These are phyloP conservation scores for Agraylea sexmaculata DNA, from an alignment of 1,140 invertebrate genomes.

Conservation along the genomic window DNA sequence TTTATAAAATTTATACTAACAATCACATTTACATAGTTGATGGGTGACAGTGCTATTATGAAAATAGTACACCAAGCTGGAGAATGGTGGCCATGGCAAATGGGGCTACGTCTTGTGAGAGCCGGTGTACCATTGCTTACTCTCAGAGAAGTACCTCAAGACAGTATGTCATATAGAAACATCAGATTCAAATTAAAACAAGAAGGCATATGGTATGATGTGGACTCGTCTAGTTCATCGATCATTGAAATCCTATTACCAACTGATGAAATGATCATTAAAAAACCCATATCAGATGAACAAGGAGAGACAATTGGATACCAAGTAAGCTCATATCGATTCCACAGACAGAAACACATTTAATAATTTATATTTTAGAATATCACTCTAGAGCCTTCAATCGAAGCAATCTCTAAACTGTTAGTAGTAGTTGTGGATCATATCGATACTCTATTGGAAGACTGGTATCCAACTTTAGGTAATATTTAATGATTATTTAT, in stretches of 20 bases:
- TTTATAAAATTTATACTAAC: background rate
- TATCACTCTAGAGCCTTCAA: constrained; percentile 58
- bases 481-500: constrained; percentile 4
- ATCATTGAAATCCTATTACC: constrained; percentile 86
- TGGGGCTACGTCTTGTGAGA: constrained; percentile 78
- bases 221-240: constrained; percentile 70
- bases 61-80: constrained; percentile 57
- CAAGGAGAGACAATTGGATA: constrained; percentile 44
- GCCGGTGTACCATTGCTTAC: constrained; percentile 69
- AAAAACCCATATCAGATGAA: constrained; percentile 44
- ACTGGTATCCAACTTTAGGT: constrained; percentile 92
- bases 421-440: constrained; percentile 89
- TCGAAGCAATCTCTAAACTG: constrained; percentile 71
- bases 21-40: constrained; percentile 31
- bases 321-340: constrained; percentile 40
- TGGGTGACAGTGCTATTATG: constrained; percentile 50
- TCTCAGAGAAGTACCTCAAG: constrained; percentile 66
- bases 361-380: constrained; percentile 25
- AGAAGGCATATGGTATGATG: constrained; percentile 72
- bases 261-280: constrained; percentile 58
- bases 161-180: constrained; percentile 32
- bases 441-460: constrained; percentile 91
- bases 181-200: constrained; percentile 60
- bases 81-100: constrained; percentile 94
- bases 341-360: constrained; percentile 12